These are phyloP conservation scores for Eustalomyia histrio DNA, from an alignment of 2,888 invertebrate genomes.

Conservation along the genomic window DNA sequence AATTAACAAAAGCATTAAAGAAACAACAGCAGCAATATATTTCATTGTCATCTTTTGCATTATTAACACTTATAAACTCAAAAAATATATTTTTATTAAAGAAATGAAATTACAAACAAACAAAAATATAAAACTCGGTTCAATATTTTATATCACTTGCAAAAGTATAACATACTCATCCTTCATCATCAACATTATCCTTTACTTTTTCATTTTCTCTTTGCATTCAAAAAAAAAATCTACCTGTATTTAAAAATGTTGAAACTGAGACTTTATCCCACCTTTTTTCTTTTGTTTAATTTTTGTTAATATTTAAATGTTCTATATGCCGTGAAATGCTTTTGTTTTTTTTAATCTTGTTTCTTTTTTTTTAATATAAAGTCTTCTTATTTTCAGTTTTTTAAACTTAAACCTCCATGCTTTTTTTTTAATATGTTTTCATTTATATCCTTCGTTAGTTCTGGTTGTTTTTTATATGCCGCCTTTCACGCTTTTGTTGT, in stretches of 20 bases:
- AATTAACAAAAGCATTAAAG: not conserved
- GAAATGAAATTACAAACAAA: not conserved
- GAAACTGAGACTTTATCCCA: not conserved
- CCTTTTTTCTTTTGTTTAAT: not conserved
- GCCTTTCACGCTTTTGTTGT: conserved; percentile 66
- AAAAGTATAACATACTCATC: conserved; percentile 24
- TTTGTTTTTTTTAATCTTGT: not conserved
- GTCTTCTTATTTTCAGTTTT: conserved; percentile 51
- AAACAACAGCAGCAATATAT: not conserved
- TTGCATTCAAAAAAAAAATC: not conserved
- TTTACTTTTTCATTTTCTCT: not conserved
- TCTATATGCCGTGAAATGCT: not conserved
- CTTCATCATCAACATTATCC: not conserved
- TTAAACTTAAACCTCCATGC: conserved; percentile 47
- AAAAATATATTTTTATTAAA: not conserved
- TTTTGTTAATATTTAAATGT: conserved; percentile 3
- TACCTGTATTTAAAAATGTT: not conserved
- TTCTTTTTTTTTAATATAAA: conserved; percentile 40
- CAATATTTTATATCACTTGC: conserved; percentile 44
- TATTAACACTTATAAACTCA: not conserved
- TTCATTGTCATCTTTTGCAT: not conserved
- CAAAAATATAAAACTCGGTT: not conserved
- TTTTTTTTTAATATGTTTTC: not conserved
- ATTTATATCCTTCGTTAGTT: not conserved
- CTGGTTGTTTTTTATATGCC: not conserved